Base-by-base conservation (phyloP, 2,888 invertebrate genomes). In the Stomorhina lunata region DNA sequence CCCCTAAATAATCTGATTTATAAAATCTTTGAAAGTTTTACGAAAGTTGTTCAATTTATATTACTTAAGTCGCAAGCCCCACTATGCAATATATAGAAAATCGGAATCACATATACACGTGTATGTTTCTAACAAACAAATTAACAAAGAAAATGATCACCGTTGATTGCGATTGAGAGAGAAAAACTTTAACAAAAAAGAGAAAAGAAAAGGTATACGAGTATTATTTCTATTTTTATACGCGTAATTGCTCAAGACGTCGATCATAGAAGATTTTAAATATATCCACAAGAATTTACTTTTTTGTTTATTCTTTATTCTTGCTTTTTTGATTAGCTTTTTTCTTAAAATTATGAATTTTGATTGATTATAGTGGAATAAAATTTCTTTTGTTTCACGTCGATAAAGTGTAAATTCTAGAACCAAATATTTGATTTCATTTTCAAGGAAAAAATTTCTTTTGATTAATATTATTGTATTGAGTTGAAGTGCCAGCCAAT, bases 191-290 rank as follows among this genome's bases (percentile, higher is more conserved):
- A n/a, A n/a, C n/a, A n/a, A n/a, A n/a, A n/a, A 4, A 15, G 22
- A 43, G 40, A 55, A 40, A 29, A 37, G 63, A 69, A 40, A 69
- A 76, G 57, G 37, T 65, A 69, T 69, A n/a, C n/a, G n/a, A n/a
- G n/a, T n/a, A 69, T 57, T 57, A 5, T 63, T 50, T 53, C 76
- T 80, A 80, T 71, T 76, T 76, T 80, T 76, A 65, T 63, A 65
- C 69, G 57, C 69, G 40, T 69, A 63, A 69, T 69, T 68, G 68
- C 57, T 71, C 55, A 71, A 63, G 63, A 63, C 25, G 9, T 17
- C 5, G 55, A 53, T 61, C 32, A 57, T n/a, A n/a, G n/a, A n/a
- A n/a, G n/a, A n/a, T n/a, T n/a, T n/a, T n/a, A n/a, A n/a, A n/a
- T n/a, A n/a, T n/a, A n/a, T n/a, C n/a, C n/a, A n/a, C n/a, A n/a